These are phyloP conservation scores for Chironex yamaguchii DNA, from an alignment of 30 jellyfish, hydroid and myxozoan species.

Conservation along the genomic window DNA sequence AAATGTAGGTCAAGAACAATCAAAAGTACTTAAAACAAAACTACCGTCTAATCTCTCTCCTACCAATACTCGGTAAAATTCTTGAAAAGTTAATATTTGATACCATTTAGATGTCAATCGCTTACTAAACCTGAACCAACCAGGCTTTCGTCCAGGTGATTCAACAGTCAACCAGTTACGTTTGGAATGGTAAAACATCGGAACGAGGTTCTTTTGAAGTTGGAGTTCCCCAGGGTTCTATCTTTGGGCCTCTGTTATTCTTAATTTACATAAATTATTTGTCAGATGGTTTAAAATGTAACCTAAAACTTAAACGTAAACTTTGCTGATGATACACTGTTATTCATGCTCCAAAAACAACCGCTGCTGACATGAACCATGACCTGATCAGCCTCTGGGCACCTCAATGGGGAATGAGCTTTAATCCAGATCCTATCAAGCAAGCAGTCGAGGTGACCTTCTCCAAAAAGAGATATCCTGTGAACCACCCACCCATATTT, in stretches of 20 bases:
- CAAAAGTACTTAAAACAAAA: slow-evolving; percentile 6
- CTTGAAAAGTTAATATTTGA: slow-evolving; percentile 49
- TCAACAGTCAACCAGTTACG: slow-evolving; percentile 37
- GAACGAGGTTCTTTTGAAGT: slow-evolving; percentile 66
- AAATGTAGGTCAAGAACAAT: slow-evolving; percentile 21
- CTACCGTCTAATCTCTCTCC: slow-evolving; percentile 48
- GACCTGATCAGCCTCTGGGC: too few relatives aligned
- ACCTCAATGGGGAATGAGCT: slow-evolving; percentile 37
- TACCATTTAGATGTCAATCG: slow-evolving; percentile 7
- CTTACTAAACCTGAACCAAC: slow-evolving; percentile 9
- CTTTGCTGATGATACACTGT: too few relatives aligned
- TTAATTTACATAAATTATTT: too few relatives aligned
- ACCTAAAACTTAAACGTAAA: too few relatives aligned
- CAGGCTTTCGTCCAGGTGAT: slow-evolving; percentile 14
- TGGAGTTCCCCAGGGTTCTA: slow-evolving; percentile 60
- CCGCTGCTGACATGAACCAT: too few relatives aligned
- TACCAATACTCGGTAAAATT: slow-evolving; percentile 64
- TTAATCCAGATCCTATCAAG: slow-evolving; percentile 64
- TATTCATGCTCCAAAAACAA: too few relatives aligned
- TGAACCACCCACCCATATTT: slow-evolving; percentile 18
- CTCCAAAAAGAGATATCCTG: slow-evolving; percentile 22
- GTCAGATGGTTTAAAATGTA: too few relatives aligned
- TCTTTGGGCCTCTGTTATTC: background rate
- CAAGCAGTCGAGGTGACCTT: slow-evolving; percentile 66
- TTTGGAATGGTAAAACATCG: too few relatives aligned